Evolutionary conservation across 2,888 invertebrate genomes (phyloP).

Genomic region (Apamea epomidion): DNA sequence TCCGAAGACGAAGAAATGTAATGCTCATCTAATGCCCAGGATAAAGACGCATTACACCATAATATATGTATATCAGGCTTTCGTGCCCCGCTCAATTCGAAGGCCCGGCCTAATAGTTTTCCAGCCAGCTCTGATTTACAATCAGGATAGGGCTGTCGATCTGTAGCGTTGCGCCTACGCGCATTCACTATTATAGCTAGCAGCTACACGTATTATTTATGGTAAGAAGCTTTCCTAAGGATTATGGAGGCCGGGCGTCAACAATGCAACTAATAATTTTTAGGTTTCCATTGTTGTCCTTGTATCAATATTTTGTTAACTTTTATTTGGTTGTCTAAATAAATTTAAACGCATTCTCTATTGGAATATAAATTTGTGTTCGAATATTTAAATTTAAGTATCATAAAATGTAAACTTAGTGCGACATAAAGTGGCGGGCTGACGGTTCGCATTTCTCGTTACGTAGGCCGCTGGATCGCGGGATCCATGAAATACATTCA

Average conservation of each 20-base stretch:
- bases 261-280: slow-evolving; percentile 83
- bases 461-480: slow-evolving; percentile 57
- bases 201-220: slow-evolving; percentile 90
- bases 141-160: slow-evolving; percentile 88
- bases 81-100: slow-evolving; percentile 68
- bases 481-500: slow-evolving; percentile 73
- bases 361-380: slow-evolving; percentile 64
- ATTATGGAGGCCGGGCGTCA: slow-evolving; percentile 88
- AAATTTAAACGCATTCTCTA: slow-evolving; percentile 61
- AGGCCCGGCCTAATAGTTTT: slow-evolving; percentile 76
- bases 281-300: slow-evolving; percentile 71
- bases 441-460: slow-evolving; percentile 69
- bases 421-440: slow-evolving; percentile 68
- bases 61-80: slow-evolving; percentile 61
- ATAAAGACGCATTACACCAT: slow-evolving; percentile 60
- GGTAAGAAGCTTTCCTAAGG: slow-evolving; percentile 89
- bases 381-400: slow-evolving; percentile 67
- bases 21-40: slow-evolving; percentile 50
- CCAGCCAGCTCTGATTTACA: slow-evolving; percentile 87
- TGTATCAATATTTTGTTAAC: slow-evolving; percentile 74
- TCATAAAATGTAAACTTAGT: slow-evolving; percentile 68
- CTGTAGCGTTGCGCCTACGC: slow-evolving; percentile 86
- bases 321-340: slow-evolving; percentile 71
- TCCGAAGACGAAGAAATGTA: slow-evolving; percentile 50
- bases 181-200: slow-evolving; percentile 85